Evolutionary conservation across 2,113 vertebrate species (phyloP).

Genomic region (Epinephelus fuscoguttatus): DNA sequence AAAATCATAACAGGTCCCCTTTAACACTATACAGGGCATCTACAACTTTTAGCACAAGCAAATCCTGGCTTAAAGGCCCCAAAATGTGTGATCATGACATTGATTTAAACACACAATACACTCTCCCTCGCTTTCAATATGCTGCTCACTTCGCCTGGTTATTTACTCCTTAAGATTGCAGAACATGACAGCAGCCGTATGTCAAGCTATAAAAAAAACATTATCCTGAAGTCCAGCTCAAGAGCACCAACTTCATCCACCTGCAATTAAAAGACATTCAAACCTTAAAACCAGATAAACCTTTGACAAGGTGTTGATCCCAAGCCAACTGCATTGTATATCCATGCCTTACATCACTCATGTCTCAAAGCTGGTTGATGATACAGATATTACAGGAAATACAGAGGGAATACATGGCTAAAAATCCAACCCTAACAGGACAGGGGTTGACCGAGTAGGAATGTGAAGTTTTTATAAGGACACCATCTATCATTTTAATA

Average conservation of each 20-base stretch:
- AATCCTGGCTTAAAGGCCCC: neutral
- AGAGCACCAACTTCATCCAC: conserved; percentile 24
- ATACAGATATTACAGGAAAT: conserved; percentile 57
- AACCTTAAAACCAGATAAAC: conserved; percentile 20
- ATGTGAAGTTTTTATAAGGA: conserved; percentile 77
- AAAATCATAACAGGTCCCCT: too few species aligned
- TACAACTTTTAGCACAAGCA: neutral
- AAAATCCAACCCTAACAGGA: conserved; percentile 58
- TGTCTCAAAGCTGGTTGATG: conserved; percentile 33
- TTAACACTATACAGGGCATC: neutral
- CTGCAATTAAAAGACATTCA: conserved; percentile 21
- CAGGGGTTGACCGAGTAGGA: conserved; percentile 56
- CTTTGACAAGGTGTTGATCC: conserved; percentile 22
- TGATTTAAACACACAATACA: neutral
- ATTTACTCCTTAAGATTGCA: conserved; percentile 34
- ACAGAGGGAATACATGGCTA: conserved; percentile 43
- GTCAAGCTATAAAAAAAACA: conserved; percentile 22
- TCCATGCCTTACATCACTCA: conserved; percentile 7
- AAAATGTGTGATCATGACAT: neutral
- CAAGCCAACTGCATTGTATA: neutral
- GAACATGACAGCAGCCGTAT: conserved; percentile 31
- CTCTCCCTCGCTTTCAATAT: neutral
- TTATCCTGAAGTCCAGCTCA: conserved; percentile 7
- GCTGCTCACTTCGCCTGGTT: neutral
- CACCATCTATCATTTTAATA: conserved; percentile 80